Base-by-base conservation (phyloP, 2,888 invertebrate genomes). In the Cistogaster globosa region DNA sequence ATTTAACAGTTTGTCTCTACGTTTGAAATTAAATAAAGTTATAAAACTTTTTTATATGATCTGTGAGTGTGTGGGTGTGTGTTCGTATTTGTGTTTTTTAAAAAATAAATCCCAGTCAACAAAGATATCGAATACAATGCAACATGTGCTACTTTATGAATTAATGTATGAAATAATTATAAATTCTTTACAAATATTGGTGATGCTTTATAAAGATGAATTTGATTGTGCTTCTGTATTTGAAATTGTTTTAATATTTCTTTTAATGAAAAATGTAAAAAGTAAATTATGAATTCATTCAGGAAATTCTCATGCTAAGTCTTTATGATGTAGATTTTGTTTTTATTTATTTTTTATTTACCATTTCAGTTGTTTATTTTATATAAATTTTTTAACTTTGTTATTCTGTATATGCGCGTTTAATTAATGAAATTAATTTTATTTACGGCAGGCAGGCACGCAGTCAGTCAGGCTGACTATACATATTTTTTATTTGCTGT, bases 271-370 rank as follows among this genome's bases (percentile, higher is more conserved):
- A 67, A 36, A 65, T 45, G 9, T 12, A 5, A 42, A 45, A 48
- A 36, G 45, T 32, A 79, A 74, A 80, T 74, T 80, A 74, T 68
- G 74, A 80, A 74, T 68, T 74, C 67, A 81, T 81, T 74, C 62
- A 67, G 74, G 60, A 81, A 81, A 75, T 68, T 81, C 62, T 75
- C 62, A 81, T 81, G 68, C 68, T 69, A 45, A 9, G 75, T 75
- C 55, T 67, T 75, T 51, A 68, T 55, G 74, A 57, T 72, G 51
- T 20, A 32, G 58, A 42, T 38, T 36, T 57, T 45, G 57, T 71
- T 45, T 53, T 69, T 69, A 12, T 60, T 18, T 36, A 1, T 38
- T 42, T 62, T 42, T 20, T 14, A 14, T 62, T 20, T 8, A 18
- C 14, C 16, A 53, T 51, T n/a, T 36, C 32, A 36, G 18, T 53